These are phyloP conservation scores for Nyctibius grandis DNA, from an alignment of 2,797 vertebrate species.

Conservation along the genomic window DNA sequence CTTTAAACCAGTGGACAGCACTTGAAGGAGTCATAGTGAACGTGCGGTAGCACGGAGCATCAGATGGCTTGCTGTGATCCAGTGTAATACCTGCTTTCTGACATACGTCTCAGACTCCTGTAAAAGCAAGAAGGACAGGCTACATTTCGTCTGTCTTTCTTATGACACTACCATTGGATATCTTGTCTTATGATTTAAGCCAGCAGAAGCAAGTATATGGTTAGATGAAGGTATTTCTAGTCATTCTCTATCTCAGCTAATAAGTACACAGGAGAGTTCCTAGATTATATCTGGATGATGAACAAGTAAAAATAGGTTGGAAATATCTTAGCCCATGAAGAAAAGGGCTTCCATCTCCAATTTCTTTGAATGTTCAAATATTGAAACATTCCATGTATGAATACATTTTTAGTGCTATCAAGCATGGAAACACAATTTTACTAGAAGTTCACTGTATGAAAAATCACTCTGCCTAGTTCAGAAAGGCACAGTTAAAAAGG, in stretches of 20 bases:
- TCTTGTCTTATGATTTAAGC: neutral
- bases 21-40: neutral
- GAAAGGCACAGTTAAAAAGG: neutral
- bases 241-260: neutral
- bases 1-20: neutral
- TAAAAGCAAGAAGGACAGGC: neutral
- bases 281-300: neutral
- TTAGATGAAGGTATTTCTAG: neutral
- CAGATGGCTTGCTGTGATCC: neutral
- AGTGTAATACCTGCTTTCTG: neutral
- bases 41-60: neutral
- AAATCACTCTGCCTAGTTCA: neutral
- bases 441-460: neutral
- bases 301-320: neutral
- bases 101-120: neutral
- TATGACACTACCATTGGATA: neutral
- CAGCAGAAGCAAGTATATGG: neutral
- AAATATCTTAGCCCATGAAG: neutral
- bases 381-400: neutral
- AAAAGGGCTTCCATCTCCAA: neutral
- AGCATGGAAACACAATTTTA: neutral
- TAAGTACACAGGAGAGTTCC: neutral
- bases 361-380: neutral
- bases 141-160: neutral
- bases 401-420: neutral